Percentiles rank a stretch among this genome's conserved stretches.
phyloP scores from a whole-genome alignment of 2,797 vertebrate genomes.

The Silurus aristotelis region DNA sequence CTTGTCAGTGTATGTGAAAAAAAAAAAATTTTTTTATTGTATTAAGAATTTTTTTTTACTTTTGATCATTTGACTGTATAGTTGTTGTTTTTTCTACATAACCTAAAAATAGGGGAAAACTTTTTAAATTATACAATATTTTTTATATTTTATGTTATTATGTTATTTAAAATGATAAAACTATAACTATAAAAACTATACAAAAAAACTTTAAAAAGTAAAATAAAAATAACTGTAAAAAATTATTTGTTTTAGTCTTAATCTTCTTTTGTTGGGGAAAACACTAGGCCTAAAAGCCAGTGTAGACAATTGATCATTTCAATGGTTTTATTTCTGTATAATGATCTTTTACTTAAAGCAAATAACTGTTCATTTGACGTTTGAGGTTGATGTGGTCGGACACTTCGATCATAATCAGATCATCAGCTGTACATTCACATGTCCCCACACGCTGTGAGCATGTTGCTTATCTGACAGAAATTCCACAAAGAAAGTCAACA shows the following conservation, averaged over 20 bases:
- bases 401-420: neutral
- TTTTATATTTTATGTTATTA: too few relatives aligned
- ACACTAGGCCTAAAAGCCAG: neutral
- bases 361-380: neutral
- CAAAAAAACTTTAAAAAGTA: too few relatives aligned
- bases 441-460: conserved; percentile 69
- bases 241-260: too few relatives aligned
- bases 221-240: too few relatives aligned
- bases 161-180: too few relatives aligned
- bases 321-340: neutral
- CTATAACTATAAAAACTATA: too few relatives aligned
- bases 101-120: neutral
- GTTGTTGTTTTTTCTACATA: neutral
- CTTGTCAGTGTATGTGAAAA: too few relatives aligned
- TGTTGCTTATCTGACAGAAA: conserved; percentile 56
- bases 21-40: too few relatives aligned
- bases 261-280: too few relatives aligned
- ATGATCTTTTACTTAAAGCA: neutral
- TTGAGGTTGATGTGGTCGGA: neutral
- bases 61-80: neutral
- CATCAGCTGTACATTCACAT: neutral
- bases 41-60: too few relatives aligned
- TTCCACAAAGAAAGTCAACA: neutral
- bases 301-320: neutral
- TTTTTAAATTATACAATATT: too few relatives aligned